Percentiles rank a stretch among this genome's conserved stretches.
Conservation (phyloP, 2,797 vertebrate genomes). For the Oreochromis grahami region DNA sequence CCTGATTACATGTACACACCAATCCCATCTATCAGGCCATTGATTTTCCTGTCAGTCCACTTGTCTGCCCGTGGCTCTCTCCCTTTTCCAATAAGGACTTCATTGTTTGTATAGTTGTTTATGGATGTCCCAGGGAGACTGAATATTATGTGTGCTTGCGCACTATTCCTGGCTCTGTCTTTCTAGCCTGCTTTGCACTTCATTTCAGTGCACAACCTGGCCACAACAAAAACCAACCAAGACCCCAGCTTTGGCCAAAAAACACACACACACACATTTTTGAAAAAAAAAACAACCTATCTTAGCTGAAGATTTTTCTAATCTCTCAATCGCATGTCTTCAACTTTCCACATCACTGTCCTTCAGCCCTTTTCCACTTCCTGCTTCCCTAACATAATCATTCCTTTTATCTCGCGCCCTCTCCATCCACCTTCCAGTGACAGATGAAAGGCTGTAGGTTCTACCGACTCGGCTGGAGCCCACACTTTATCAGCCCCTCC, state of each 20-base stretch:
- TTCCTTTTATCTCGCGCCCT: conserved; percentile 32
- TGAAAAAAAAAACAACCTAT: not conserved
- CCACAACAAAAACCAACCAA: not conserved
- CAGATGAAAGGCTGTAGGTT: conserved; percentile 64
- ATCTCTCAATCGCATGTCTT: conserved; percentile 11
- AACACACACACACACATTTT: not conserved
- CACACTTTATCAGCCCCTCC: conserved; percentile 82
- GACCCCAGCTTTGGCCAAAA: not conserved
- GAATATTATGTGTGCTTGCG: conserved; percentile 47
- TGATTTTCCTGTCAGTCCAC: conserved; percentile 70
- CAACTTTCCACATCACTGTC: conserved; percentile 19
- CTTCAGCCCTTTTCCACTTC: conserved; percentile 16
- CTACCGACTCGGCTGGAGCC: conserved; percentile 82
- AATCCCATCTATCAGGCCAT: conserved; percentile 72
- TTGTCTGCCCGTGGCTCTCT: conserved; percentile 58
- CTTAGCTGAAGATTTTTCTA: not conserved
- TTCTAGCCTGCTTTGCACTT: not conserved
- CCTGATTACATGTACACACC: conserved; percentile 70
- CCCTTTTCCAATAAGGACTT: conserved; percentile 62
- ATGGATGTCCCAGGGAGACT: conserved; percentile 54
- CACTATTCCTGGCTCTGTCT: not conserved
- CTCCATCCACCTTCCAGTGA: conserved; percentile 49
- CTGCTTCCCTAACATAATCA: conserved; percentile 18
- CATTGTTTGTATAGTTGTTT: conserved; percentile 73
- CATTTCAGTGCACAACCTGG: not conserved